A percentile compares a stretch with the other conserved stretches of the same genome.
Conservation (phyloP, 1,140 invertebrate species). For the Eumeta japonica region DNA sequence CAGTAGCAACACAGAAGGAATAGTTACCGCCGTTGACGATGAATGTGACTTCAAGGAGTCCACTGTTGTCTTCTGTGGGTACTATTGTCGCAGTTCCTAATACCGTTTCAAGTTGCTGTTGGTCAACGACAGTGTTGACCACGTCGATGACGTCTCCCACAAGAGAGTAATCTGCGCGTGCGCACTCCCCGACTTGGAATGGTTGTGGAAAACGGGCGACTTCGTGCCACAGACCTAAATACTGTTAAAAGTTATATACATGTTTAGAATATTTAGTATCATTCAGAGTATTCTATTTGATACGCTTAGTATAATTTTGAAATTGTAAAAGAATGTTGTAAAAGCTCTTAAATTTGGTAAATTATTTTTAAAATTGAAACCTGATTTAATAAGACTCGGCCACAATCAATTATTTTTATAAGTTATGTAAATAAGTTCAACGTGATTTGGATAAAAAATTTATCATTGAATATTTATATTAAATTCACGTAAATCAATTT, state of each 20-base stretch:
- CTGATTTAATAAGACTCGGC: too few species aligned
- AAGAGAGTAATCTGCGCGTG: constrained; percentile 21
- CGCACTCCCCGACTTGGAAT: constrained; percentile 29
- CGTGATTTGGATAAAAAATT: too few species aligned
- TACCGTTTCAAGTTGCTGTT: constrained; percentile 18
- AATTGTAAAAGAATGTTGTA: too few species aligned
- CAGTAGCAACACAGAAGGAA: not conserved
- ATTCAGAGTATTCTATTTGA: too few species aligned
- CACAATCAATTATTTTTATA: too few species aligned
- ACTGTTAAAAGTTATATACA: constrained; percentile 23
- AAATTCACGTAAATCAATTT: too few species aligned
- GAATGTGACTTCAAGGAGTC: constrained; percentile 26
- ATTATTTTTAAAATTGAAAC: too few species aligned
- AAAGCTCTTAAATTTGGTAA: too few species aligned
- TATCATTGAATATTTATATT: too few species aligned
- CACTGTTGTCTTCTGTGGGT: constrained; percentile 25
- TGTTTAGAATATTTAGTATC: too few species aligned
- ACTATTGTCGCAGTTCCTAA: constrained; percentile 20
- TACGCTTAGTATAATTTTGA: too few species aligned
- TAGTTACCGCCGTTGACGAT: constrained; percentile 18
- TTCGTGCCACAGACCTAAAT: constrained; percentile 36
- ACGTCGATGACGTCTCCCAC: constrained; percentile 12
- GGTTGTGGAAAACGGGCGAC: constrained; percentile 27
- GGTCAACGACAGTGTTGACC: constrained; percentile 24
- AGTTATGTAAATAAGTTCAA: too few species aligned